A percentile compares a stretch with the other conserved stretches of the same genome.
phyloP scores from a whole-genome alignment of 2,888 invertebrate genomes.

The Oligia latruncula region DNA sequence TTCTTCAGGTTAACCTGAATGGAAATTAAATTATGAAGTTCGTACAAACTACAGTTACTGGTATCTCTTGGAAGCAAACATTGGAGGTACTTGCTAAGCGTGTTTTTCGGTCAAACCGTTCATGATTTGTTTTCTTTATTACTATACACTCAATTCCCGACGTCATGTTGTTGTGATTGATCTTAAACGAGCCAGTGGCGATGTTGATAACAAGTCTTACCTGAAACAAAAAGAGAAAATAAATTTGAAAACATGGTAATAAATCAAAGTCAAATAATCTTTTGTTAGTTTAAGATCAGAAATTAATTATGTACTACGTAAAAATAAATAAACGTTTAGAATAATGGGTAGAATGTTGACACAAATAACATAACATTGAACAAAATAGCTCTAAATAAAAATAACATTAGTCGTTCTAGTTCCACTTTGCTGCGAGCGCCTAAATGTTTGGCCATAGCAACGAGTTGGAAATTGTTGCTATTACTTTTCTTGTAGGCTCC shows the following conservation, averaged over 20 bases:
- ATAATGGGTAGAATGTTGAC: conserved; percentile 9
- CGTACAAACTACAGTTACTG: conserved; percentile 24
- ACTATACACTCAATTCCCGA: neutral
- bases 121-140: conserved; percentile 25
- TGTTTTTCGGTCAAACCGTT: conserved; percentile 46
- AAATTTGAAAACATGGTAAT: conserved; percentile 36
- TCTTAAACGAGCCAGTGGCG: conserved; percentile 16
- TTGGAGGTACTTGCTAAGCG: conserved; percentile 18
- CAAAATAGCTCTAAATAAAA: conserved; percentile 16
- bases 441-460: conserved; percentile 56
- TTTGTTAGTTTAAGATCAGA: neutral
- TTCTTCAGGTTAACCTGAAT: conserved; percentile 5
- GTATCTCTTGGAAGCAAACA: conserved; percentile 33
- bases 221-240: conserved; percentile 61
- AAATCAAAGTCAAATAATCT: conserved; percentile 10
- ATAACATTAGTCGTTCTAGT: conserved; percentile 33
- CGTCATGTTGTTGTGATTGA: conserved; percentile 6
- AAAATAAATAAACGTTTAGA: conserved; percentile 15
- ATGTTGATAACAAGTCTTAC: conserved; percentile 48
- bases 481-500: conserved; percentile 58
- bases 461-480: conserved; percentile 50
- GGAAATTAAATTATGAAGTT: conserved; percentile 30
- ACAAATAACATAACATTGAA: conserved; percentile 22
- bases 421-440: conserved; percentile 47
- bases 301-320: neutral